Evolutionary conservation across 2,113 vertebrate genomes (phyloP), one percentile per base, ranked within the genome.

Genomic region (Oncorhynchus nerka): DNA sequence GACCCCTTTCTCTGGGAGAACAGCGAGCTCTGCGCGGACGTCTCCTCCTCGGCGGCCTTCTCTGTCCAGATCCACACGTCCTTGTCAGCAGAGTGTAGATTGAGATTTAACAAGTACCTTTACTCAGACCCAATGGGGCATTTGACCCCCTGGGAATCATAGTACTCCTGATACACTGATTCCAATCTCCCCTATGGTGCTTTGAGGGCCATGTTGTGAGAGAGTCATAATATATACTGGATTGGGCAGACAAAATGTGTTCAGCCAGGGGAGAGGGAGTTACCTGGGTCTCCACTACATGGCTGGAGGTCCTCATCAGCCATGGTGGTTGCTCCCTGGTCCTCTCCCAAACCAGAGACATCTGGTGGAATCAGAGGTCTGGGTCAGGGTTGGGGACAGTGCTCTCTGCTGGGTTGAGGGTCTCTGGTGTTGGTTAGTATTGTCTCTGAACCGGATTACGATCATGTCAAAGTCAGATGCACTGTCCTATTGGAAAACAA

Each of bases 1-100:
- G 79, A 87, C 77, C 73, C 83, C 88, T 20, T 90, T 11, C 39
- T 45, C 39, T 45, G 39, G 9, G 39, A 45, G 39, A 26, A 28
- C 26, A 28, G 26, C 2, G 26, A 28, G 26, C 26, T 28, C 26
- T 28, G 2, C 0, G 26, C 0, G 26, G 26, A 9, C 89, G 28
- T 88, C 65, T 81, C 59, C 12, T 73, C 79, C 64, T 55, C 77
- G 5, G 34, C 28, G 0, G 76, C 3, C 1, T 30, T 34, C 39
- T 5, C 78, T 68, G 0, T 85, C 73, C 57, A 48, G 32, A 19
- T 32, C 12, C 16, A 69, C 15, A n/a, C 7, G 2, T 45, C 20
- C 57, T 16, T 19, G 4, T 5, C 19, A 61, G 39, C 8, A 45
- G 39, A 45, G 39, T 9, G 39, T 45, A 45, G 39, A 45, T 11